These are phyloP conservation scores for Pollachius pollachius DNA, from an alignment of 2,113 vertebrate species.

Conservation along the genomic window DNA sequence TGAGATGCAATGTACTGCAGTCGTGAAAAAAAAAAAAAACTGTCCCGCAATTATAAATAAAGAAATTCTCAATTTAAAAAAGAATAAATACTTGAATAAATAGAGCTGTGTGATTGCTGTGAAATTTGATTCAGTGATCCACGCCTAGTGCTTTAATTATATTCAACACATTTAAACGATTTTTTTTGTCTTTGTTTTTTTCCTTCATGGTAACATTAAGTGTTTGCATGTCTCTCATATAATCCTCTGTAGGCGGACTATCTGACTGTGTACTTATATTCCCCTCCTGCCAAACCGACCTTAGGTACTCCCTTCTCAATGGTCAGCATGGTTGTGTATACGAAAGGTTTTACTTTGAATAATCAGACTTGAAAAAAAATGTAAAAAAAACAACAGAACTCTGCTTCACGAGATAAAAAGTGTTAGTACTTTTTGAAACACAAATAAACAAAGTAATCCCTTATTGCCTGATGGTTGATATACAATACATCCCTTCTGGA, in stretches of 20 bases:
- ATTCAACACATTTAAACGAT: constrained; percentile 26
- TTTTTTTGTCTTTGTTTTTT: constrained; percentile 54
- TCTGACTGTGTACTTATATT: constrained; percentile 28
- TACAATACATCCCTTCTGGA: constrained; percentile 47
- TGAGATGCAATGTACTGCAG: constrained; percentile 45
- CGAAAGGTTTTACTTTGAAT: no score
- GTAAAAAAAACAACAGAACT: no score
- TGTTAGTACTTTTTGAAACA: constrained; percentile 64
- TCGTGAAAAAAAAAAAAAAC: constrained; percentile 73
- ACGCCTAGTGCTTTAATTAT: constrained; percentile 49
- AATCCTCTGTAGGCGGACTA: constrained; percentile 9
- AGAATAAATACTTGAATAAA: constrained; percentile 75
- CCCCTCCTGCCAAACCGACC: neutral
- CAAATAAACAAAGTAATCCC: constrained; percentile 58
- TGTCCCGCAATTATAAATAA: constrained; percentile 73
- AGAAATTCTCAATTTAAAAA: constrained; percentile 62
- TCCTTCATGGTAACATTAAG: constrained; percentile 32
- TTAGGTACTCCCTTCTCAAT: constrained; percentile 15
- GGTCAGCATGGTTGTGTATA: neutral
- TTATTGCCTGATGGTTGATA: constrained; percentile 74
- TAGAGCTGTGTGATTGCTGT: constrained; percentile 65
- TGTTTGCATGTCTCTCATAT: constrained; percentile 20
- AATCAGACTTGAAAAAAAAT: no score
- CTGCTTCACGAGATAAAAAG: constrained; percentile 33
- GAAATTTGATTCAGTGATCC: constrained; percentile 61